Conservation (phyloP, 2,113 vertebrate species). For the Crypturellus undulatus region DNA sequence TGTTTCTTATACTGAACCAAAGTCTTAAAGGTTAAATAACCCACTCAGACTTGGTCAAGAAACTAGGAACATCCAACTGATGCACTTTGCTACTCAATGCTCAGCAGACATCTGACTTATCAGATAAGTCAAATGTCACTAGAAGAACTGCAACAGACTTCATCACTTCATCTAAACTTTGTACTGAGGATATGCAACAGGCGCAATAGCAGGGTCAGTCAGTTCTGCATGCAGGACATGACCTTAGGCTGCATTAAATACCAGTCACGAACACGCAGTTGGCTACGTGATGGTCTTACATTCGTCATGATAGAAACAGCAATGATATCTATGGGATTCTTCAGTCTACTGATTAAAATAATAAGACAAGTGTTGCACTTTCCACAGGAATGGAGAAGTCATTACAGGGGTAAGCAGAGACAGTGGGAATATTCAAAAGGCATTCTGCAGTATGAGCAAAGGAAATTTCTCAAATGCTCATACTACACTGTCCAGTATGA, state of each 20-base stretch:
- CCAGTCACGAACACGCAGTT: fast-evolving
- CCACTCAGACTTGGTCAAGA: neutral
- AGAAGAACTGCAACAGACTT: neutral
- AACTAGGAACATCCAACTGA: neutral
- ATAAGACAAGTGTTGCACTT: neutral
- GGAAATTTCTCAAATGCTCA: slow-evolving; percentile 12
- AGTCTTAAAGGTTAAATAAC: neutral
- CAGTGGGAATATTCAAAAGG: neutral
- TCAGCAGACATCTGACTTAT: neutral
- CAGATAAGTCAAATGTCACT: neutral
- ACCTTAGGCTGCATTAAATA: neutral
- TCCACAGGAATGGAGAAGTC: neutral
- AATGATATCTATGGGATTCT: neutral
- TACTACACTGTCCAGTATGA: neutral
- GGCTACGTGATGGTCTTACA: neutral
- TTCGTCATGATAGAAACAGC: fast-evolving
- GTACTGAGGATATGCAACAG: fast-evolving
- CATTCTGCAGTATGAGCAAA: neutral
- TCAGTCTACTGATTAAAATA: neutral
- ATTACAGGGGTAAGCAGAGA: neutral
- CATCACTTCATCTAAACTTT: neutral
- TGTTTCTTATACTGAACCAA: neutral
- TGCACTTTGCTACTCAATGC: no score
- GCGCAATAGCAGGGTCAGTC: neutral
- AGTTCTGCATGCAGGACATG: neutral